Base-by-base conservation (phyloP, 2,113 vertebrate genomes). In the Speoplatyrhinus poulsoni region DNA sequence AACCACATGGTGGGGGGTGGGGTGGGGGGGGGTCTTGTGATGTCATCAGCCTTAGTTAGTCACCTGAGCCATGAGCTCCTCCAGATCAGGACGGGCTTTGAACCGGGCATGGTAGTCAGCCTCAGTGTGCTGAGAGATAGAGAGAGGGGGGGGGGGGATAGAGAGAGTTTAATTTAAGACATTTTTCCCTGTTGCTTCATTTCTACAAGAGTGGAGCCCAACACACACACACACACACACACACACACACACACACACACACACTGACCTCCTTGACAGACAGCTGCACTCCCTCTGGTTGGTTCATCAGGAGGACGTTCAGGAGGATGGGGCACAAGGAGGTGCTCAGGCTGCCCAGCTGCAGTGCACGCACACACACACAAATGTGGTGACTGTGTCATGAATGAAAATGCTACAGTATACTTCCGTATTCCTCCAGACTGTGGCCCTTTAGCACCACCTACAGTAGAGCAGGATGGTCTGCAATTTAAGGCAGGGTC, bases 261-360 rank as follows among this genome's bases (percentile, higher is more conserved):
- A 36, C 55, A 55, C 86, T 32, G 80, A 97, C 96, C 96, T 95
- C 91, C 26, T 87, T 94, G 58, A 98, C 69, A 6, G 88, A 74
- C 6, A 99, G 86, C 12, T 92, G 86, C 41, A 99, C 92, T 54
- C 96, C 97, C 75, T 98, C 97, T 0, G 97, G 96, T 77, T 96
- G 96, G 77, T 89, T 96, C 41, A 87, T 94, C 58, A 96, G 85
- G 13, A 98, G 78, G 15, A 95, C 73, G 16, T 98, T 96, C 87
- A 98, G 62, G 70, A 98, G 86, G 32, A 96, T 82, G 0, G 95
- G 93, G 75, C 92, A 93, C 84, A 97, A 69, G 0, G 88, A 88
- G 0, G 95, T 82, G 11, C 85, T 92, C 84, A 98, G 60, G 36
- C 89, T 81, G 0, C 74, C 91, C 76, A 99, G 61, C 96, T 99